These are phyloP conservation scores for Otus sunia DNA, from an alignment of 2,113 vertebrate species.

Conservation along the genomic window DNA sequence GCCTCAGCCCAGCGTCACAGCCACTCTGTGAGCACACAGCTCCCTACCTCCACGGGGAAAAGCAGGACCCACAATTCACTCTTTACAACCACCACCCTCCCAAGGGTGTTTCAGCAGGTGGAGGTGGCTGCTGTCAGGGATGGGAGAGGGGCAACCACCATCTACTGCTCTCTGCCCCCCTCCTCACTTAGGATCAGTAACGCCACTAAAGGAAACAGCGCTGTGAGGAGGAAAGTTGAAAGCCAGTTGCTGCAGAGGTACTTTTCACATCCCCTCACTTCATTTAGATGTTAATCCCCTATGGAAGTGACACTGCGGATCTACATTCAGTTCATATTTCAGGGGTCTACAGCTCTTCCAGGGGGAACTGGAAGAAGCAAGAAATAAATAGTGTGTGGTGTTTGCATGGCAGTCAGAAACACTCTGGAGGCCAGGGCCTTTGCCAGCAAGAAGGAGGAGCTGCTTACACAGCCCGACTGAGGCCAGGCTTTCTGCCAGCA, in stretches of 20 bases:
- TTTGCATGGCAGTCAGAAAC: background rate
- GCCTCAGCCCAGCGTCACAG: background rate
- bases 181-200: rapidly evolving
- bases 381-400: background rate
- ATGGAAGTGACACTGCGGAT: background rate
- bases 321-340: background rate
- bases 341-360: background rate
- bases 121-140: rapidly evolving
- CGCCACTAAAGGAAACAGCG: rapidly evolving
- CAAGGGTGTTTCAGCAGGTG: too few species aligned
- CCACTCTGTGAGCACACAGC: background rate
- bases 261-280: background rate
- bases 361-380: background rate
- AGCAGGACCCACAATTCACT: background rate
- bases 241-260: background rate
- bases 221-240: background rate
- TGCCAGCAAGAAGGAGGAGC: background rate
- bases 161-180: background rate
- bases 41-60: rapidly evolving
- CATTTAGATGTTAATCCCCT: background rate
- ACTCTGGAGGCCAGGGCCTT: background rate
- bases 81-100: background rate
- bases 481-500: background rate
- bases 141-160: background rate
- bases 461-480: background rate